A percentile compares a stretch with the other conserved stretches of the same genome.
phyloP scores from a whole-genome alignment of 1,140 invertebrate species.

The Drosophila kurseongensis region DNA sequence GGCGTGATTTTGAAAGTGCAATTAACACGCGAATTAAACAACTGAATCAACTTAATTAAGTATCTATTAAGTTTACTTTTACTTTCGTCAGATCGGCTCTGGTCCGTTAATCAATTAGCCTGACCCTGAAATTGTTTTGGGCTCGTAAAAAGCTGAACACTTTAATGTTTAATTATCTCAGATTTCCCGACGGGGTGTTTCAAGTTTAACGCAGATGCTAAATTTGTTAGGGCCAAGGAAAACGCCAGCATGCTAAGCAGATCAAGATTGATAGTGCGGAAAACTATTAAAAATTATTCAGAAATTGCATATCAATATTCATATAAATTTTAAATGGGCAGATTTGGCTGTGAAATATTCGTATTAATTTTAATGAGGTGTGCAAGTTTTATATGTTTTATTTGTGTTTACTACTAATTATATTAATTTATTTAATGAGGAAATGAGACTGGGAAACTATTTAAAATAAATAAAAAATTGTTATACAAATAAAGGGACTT shows the following conservation, averaged over 20 bases:
- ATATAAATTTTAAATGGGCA: no score
- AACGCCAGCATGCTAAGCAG: constrained; percentile 9
- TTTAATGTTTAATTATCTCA: constrained; percentile 53
- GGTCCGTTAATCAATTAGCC: constrained; percentile 10
- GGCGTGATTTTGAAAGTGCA: constrained; percentile 56
- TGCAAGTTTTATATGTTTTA: no score
- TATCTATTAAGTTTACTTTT: constrained; percentile 64
- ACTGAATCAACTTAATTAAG: constrained; percentile 71
- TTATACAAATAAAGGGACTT: no score
- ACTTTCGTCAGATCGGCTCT: constrained; percentile 52
- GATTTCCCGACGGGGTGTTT: constrained; percentile 22
- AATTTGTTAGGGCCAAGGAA: constrained; percentile 3
- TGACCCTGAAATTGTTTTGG: constrained; percentile 16
- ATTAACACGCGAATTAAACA: constrained; percentile 60
- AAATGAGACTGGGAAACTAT: no score
- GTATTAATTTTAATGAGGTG: no score
- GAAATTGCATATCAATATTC: constrained; percentile 10
- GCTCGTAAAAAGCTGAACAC: constrained; percentile 23
- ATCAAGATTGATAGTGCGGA: constrained; percentile 7
- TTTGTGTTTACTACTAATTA: no score
- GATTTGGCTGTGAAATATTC: no score
- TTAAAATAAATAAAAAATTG: no score
- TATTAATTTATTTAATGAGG: no score
- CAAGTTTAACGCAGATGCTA: constrained; percentile 2
- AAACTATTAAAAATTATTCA: constrained; percentile 28